Conservation (phyloP, 2,888 invertebrate species). For the Chaetoderma sp. region DNA sequence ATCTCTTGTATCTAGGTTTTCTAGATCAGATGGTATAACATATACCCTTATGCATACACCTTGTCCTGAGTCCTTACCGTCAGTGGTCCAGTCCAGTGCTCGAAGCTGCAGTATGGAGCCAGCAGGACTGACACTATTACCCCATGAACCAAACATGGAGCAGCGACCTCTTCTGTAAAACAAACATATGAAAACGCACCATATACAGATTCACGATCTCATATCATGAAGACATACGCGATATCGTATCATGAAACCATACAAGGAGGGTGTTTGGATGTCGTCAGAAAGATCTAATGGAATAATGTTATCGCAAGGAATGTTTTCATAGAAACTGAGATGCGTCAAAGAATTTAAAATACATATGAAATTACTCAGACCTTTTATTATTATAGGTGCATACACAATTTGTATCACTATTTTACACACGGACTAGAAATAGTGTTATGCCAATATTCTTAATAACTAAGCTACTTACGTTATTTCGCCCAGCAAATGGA, state of each 20-base stretch:
- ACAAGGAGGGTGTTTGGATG: too few species aligned
- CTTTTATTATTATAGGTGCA: background rate
- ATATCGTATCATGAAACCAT: background rate
- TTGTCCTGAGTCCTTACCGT: slow-evolving; percentile 42
- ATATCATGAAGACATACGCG: background rate
- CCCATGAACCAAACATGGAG: slow-evolving; percentile 54
- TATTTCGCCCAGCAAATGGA: slow-evolving; percentile 52
- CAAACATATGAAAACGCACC: background rate
- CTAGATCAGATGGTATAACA: too few species aligned
- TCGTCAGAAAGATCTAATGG: too few species aligned
- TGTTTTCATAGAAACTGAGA: too few species aligned
- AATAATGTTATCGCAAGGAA: too few species aligned
- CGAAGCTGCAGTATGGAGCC: slow-evolving; percentile 48
- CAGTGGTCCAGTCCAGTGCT: slow-evolving; percentile 51
- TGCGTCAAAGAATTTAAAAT: too few species aligned
- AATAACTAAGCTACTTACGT: too few species aligned
- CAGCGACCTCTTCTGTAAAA: slow-evolving; percentile 46
- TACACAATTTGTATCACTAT: background rate
- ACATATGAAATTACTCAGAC: too few species aligned
- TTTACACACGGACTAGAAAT: too few species aligned
- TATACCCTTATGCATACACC: background rate
- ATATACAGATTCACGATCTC: background rate
- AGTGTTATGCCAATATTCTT: too few species aligned
- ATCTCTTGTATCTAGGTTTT: too few species aligned
- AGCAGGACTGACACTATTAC: slow-evolving; percentile 35